Conservation (phyloP, 2,888 invertebrate genomes). For the Lysandra coridon region DNA sequence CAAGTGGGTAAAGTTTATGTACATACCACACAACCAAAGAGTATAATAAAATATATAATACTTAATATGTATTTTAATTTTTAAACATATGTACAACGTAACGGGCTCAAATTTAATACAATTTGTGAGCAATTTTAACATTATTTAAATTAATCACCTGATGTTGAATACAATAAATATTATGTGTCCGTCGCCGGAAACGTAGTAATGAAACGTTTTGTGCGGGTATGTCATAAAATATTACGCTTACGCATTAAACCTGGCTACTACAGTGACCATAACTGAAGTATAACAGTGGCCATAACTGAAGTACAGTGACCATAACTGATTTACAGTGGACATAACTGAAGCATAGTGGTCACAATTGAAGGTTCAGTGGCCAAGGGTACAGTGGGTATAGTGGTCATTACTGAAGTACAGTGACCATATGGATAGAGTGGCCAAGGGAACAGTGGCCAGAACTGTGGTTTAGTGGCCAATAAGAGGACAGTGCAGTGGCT, state of each 20-base stretch:
- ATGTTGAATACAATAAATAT: conserved; percentile 15
- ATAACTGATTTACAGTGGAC: neutral
- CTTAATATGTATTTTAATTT: no score
- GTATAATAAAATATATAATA: no score
- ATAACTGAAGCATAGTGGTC: no score
- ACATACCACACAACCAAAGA: no score
- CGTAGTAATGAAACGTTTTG: conserved; percentile 49
- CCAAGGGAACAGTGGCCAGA: no score
- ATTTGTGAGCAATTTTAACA: neutral
- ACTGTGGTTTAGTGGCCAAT: no score
- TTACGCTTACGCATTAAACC: conserved; percentile 52
- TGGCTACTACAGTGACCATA: conserved; percentile 44
- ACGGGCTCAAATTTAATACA: neutral
- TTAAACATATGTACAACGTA: no score
- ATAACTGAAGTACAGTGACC: neutral
- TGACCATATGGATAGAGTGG: no score
- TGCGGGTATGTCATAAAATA: conserved; percentile 65
- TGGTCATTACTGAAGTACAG: no score
- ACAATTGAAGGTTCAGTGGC: no score
- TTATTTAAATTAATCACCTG: conserved; percentile 2
- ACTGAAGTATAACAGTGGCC: neutral
- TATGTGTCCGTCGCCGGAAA: conserved; percentile 34
- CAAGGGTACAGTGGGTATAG: no score
- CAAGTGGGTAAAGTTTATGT: neutral
- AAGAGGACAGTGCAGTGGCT: no score